phyloP scores from a whole-genome alignment of 2,888 invertebrate genomes.

The Aphidoletes aphidimyza region DNA sequence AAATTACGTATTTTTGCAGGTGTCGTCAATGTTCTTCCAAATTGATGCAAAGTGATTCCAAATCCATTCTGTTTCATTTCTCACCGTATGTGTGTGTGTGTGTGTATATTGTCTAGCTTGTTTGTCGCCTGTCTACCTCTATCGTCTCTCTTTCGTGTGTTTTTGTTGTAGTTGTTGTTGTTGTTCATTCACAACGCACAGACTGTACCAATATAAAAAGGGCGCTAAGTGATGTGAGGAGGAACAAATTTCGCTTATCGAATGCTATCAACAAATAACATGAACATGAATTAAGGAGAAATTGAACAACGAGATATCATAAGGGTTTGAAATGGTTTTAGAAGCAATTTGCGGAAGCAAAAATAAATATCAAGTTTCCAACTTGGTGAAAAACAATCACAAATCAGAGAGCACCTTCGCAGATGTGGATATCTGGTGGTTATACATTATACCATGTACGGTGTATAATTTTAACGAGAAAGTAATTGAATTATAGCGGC shows the following conservation, averaged over 20 bases:
- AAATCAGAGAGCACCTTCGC: background rate
- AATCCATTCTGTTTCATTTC: slow-evolving; percentile 32
- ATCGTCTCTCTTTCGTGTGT: background rate
- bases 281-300: background rate
- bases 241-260: background rate
- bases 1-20: slow-evolving; percentile 55
- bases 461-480: slow-evolving; percentile 21
- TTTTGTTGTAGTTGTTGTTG: background rate
- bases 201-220: slow-evolving; percentile 31
- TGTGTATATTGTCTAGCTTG: background rate
- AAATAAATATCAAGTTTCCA: background rate
- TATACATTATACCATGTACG: too few species aligned
- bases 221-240: background rate
- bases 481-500: slow-evolving; percentile 18
- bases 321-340: background rate
- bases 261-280: background rate
- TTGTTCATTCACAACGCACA: background rate
- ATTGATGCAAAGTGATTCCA: slow-evolving; percentile 15
- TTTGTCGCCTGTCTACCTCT: slow-evolving; percentile 24
- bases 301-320: slow-evolving; percentile 11
- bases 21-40: slow-evolving; percentile 55
- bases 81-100: background rate
- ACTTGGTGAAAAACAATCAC: background rate
- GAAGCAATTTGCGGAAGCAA: too few species aligned
- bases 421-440: background rate